Conservation (phyloP, 2,797 vertebrate species). For the Decapterus maruadsi region DNA sequence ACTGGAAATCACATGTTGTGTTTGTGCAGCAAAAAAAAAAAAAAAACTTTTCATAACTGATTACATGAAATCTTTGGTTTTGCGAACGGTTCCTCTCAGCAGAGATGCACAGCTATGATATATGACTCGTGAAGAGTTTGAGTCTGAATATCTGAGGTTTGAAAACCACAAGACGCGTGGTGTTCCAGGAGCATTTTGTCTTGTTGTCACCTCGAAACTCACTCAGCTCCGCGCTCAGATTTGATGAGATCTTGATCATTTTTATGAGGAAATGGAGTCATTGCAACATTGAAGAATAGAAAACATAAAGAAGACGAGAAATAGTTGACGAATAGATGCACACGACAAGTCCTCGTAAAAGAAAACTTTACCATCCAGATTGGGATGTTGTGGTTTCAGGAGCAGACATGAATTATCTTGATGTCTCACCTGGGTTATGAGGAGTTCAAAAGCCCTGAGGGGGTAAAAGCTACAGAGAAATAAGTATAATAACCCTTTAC, state of each 20-base stretch:
- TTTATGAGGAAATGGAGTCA: constrained; percentile 11
- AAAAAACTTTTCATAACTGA: constrained; percentile 12
- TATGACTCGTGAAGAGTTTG: constrained; percentile 28
- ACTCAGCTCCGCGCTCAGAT: neutral
- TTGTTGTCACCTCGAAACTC: constrained; percentile 23
- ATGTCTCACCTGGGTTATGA: neutral
- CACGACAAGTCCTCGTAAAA: too few relatives aligned
- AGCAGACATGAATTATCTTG: neutral
- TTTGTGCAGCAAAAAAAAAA: constrained; percentile 19
- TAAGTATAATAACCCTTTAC: neutral
- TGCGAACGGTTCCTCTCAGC: constrained; percentile 10
- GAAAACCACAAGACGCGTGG: constrained; percentile 26
- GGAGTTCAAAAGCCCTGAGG: neutral
- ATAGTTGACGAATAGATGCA: neutral
- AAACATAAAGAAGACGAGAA: neutral
- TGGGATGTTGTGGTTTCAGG: too few relatives aligned
- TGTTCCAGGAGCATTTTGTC: constrained; percentile 21
- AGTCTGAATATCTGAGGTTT: neutral
- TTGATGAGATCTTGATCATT: constrained; percentile 17
- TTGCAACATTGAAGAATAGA: constrained; percentile 10
- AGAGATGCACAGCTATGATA: neutral
- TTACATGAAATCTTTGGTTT: too few relatives aligned
- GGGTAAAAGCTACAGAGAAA: neutral
- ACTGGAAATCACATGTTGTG: constrained; percentile 34
- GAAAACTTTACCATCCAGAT: too few relatives aligned